phyloP scores from a whole-genome alignment of 1,140 invertebrate genomes.

The Zaprionus kolodkinae region DNA sequence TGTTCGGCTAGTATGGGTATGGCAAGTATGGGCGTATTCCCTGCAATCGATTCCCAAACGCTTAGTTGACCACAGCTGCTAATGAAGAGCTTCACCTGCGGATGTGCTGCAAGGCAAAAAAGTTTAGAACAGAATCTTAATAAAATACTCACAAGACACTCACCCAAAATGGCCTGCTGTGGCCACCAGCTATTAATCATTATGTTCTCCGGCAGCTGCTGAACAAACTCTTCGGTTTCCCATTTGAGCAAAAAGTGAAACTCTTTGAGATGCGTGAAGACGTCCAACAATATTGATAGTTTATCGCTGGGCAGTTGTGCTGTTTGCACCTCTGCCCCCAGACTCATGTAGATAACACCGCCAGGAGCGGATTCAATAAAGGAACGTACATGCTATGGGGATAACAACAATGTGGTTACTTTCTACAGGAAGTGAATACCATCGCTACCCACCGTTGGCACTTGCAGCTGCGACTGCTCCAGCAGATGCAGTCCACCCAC shows the following conservation, averaged over 20 bases:
- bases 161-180: constrained; percentile 88
- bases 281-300: constrained; percentile 83
- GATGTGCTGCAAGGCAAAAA: constrained; percentile 84
- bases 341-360: constrained; percentile 87
- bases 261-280: constrained; percentile 86
- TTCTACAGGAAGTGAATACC: background rate
- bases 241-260: constrained; percentile 88
- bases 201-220: constrained; percentile 86
- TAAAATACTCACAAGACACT: background rate
- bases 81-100: constrained; percentile 87
- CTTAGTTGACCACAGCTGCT: constrained; percentile 88
- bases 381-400: constrained; percentile 72
- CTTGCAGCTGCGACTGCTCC: constrained; percentile 18
- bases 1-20: constrained; percentile 88
- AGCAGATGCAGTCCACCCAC: constrained; percentile 86
- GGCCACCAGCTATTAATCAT: constrained; percentile 88
- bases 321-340: constrained; percentile 87
- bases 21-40: constrained; percentile 86
- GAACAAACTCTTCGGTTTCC: constrained; percentile 85
- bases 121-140: background rate
- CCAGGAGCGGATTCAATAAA: constrained; percentile 86
- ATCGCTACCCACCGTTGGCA: constrained; percentile 54
- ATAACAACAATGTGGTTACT: background rate
- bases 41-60: constrained; percentile 86
- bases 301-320: constrained; percentile 86